These are phyloP conservation scores for Teinopalpus imperialis DNA, from an alignment of 2,888 invertebrate genomes.

Conservation along the genomic window DNA sequence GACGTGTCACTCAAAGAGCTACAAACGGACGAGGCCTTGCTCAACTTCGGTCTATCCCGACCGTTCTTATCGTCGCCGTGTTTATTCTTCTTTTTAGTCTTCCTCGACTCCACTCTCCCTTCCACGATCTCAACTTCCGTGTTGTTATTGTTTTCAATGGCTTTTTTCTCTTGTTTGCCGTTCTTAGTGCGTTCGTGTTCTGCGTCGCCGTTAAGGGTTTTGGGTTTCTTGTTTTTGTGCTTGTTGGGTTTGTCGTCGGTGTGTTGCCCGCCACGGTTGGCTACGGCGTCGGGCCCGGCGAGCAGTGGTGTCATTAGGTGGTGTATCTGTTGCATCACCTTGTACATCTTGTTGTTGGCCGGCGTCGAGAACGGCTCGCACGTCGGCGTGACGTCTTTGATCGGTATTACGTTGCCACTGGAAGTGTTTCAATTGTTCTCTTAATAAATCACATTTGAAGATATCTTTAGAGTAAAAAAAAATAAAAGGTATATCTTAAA, in stretches of 20 bases:
- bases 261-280: slow-evolving; percentile 18
- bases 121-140: slow-evolving; percentile 28
- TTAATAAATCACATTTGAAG: no score
- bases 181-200: slow-evolving; percentile 5
- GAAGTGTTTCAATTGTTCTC: no score
- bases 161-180: slow-evolving; percentile 21
- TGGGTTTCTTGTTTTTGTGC: slow-evolving; percentile 28
- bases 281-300: slow-evolving; percentile 6
- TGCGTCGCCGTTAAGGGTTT: slow-evolving; percentile 26
- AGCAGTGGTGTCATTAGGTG: slow-evolving; percentile 44
- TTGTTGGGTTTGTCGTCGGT: slow-evolving; percentile 27
- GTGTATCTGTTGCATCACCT: slow-evolving; percentile 46
- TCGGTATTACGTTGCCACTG: slow-evolving; percentile 44
- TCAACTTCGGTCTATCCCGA: slow-evolving; percentile 42
- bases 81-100: slow-evolving; percentile 39
- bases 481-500: no score
- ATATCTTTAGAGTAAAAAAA: no score
- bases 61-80: slow-evolving; percentile 28
- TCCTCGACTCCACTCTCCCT: slow-evolving; percentile 26
- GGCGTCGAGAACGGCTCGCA: slow-evolving; percentile 37
- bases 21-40: slow-evolving; percentile 59
- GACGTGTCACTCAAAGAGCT: slow-evolving; percentile 64
- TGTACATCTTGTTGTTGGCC: slow-evolving; percentile 46
- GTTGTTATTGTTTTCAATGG: slow-evolving; percentile 29
- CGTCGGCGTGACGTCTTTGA: slow-evolving; percentile 38